phyloP scores from a whole-genome alignment of 92 coral and sea anemone genomes.

The Ricordea florida region DNA sequence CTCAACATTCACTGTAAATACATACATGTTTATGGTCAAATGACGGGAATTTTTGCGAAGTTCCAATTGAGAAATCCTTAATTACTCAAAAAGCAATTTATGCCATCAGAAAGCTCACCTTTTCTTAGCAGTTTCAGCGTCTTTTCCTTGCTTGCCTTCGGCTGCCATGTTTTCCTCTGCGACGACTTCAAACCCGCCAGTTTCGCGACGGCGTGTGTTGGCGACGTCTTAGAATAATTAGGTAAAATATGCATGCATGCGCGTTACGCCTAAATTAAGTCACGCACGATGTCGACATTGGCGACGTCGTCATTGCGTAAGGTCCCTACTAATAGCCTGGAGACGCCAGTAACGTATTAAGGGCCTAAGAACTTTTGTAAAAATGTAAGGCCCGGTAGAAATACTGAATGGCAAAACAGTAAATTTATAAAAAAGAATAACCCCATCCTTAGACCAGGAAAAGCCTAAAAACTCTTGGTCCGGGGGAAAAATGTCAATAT shows the following conservation, averaged over 20 bases:
- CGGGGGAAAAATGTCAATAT: not conserved
- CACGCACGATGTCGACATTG: not conserved
- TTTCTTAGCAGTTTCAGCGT: too few species aligned
- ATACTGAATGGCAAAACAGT: constrained; percentile 50
- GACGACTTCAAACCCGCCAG: too few species aligned
- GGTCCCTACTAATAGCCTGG: not conserved
- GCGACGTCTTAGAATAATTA: constrained; percentile 51
- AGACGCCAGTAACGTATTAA: constrained; percentile 30
- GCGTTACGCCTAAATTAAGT: not conserved
- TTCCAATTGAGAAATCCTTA: too few species aligned
- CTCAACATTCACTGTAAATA: too few species aligned
- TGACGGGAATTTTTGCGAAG: too few species aligned
- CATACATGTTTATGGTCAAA: too few species aligned
- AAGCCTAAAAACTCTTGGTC: constrained; percentile 47
- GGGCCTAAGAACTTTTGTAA: constrained; percentile 54
- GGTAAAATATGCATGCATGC: constrained; percentile 5
- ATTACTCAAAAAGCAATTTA: too few species aligned
- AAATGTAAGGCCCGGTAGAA: constrained; percentile 34
- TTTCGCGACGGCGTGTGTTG: too few species aligned
- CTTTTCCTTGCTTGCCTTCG: too few species aligned
- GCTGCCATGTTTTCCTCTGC: too few species aligned
- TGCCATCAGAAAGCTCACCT: too few species aligned
- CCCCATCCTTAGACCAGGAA: constrained; percentile 35
- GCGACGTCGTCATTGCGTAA: constrained; percentile 16
- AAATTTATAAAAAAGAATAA: constrained; percentile 11